A percentile compares a stretch with the other conserved stretches of the same genome.
Conservation (phyloP, 2,797 vertebrate genomes). For the Gorsachius magnificus region DNA sequence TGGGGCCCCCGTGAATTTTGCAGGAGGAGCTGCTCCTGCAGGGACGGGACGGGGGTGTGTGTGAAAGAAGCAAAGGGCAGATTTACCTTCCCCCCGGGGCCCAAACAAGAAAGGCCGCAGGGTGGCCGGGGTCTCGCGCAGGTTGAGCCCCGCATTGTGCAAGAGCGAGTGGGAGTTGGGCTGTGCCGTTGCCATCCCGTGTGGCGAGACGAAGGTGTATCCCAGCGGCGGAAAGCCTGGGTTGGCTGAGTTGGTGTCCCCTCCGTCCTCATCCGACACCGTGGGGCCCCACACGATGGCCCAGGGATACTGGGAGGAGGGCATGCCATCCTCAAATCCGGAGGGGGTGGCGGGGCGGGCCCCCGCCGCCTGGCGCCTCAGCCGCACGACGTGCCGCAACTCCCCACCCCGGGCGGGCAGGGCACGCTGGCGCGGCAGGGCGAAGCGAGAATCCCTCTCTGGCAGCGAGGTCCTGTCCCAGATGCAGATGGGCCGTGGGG, state of each 20-base stretch:
- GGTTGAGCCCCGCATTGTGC: conserved; percentile 76
- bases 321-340: conserved; percentile 77
- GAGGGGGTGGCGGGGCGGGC: conserved; percentile 76
- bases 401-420: not conserved
- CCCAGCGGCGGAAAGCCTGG: conserved; percentile 76
- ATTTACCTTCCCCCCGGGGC: conserved; percentile 79
- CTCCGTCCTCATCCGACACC: conserved; percentile 78
- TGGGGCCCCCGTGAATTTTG: not conserved
- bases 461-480: conserved; percentile 75
- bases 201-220: conserved; percentile 78
- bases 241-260: conserved; percentile 78
- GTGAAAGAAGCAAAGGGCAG: not conserved
- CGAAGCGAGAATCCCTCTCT: conserved; percentile 56
- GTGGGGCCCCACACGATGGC: conserved; percentile 84
- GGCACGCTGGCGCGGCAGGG: conserved; percentile 26
- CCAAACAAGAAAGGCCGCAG: conserved; percentile 78
- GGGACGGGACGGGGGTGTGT: not conserved
- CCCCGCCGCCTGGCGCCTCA: conserved; percentile 69
- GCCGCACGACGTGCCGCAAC: conserved; percentile 42
- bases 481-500: conserved; percentile 72
- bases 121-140: conserved; percentile 78
- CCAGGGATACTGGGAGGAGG: conserved; percentile 83
- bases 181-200: conserved; percentile 76
- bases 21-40: not conserved
- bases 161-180: conserved; percentile 78